Percentiles rank a stretch among this genome's conserved stretches.
Conservation (phyloP, 2,113 vertebrate genomes). For the Dissostichus mawsoni region DNA sequence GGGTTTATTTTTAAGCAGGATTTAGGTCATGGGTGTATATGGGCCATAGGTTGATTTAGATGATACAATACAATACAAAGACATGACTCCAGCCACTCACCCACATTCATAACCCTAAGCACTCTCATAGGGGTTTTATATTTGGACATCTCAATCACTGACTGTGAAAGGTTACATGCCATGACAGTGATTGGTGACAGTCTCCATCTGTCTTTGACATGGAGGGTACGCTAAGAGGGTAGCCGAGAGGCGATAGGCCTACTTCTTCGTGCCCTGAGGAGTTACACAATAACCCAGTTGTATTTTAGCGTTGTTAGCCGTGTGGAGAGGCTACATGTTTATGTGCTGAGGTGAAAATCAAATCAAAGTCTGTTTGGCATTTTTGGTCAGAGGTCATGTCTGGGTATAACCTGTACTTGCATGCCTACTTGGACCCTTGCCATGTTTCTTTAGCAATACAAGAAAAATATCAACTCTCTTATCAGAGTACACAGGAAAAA, state of each 20-base stretch:
- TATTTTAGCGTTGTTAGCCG: conserved; percentile 54
- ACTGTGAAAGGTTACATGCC: conserved; percentile 45
- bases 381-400: conserved; percentile 34
- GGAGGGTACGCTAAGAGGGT: not conserved
- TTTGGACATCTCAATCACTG: conserved; percentile 35
- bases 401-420: conserved; percentile 26
- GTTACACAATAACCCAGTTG: conserved; percentile 66
- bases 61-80: not conserved
- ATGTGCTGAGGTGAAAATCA: not conserved
- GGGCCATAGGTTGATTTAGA: conserved; percentile 17
- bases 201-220: conserved; percentile 60
- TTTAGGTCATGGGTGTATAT: conserved; percentile 36
- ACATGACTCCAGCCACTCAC: conserved; percentile 15
- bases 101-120: conserved; percentile 42
- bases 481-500: not conserved
- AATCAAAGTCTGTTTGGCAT: conserved; percentile 38
- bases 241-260: conserved; percentile 53
- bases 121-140: conserved; percentile 35
- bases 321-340: conserved; percentile 19
- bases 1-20: conserved; percentile 10
- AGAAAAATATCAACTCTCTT: conserved; percentile 9
- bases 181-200: conserved; percentile 39
- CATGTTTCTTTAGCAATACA: conserved; percentile 24
- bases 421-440: conserved; percentile 22
- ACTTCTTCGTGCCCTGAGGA: conserved; percentile 53